These are phyloP conservation scores for Oncopeltus fasciatus DNA, from an alignment of 1,140 invertebrate species.

Conservation along the genomic window DNA sequence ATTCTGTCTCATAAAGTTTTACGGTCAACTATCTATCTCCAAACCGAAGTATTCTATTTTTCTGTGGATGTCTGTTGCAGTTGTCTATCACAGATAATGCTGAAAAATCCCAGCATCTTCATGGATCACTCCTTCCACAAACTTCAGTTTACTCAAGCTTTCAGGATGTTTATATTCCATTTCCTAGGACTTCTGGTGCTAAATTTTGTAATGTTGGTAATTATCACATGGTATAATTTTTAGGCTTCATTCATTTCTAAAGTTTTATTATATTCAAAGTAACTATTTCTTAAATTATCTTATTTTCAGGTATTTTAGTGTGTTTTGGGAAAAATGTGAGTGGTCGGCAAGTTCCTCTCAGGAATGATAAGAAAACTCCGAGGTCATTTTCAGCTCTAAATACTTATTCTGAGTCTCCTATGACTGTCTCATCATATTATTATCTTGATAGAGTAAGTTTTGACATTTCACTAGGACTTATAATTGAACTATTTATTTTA, in stretches of 20 bases:
- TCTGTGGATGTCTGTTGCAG: too few species aligned
- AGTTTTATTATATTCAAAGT: too few species aligned
- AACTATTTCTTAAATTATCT: too few species aligned
- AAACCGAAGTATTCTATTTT: too few species aligned
- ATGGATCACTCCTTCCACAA: constrained; percentile 21
- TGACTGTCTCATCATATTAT: constrained; percentile 58
- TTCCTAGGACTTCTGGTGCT: constrained; percentile 83
- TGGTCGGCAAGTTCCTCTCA: constrained; percentile 48
- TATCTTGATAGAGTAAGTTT: constrained; percentile 57
- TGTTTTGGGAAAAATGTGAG: constrained; percentile 71
- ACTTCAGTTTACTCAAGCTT: constrained; percentile 33
- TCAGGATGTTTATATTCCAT: constrained; percentile 77
- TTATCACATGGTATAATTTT: too few species aligned
- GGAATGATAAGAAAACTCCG: constrained; percentile 53
- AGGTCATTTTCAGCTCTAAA: constrained; percentile 57
- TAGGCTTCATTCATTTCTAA: too few species aligned
- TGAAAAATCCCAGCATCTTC: constrained; percentile 31
- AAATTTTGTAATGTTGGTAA: constrained; percentile 75
- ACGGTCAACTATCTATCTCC: too few species aligned
- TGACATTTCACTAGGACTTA: too few species aligned
- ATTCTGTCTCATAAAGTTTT: too few species aligned
- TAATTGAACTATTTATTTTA: too few species aligned
- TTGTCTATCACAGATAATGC: constrained; percentile 33
- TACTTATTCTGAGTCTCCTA: constrained; percentile 29
- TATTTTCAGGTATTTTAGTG: constrained; percentile 48